These are phyloP conservation scores for Vimba vimba DNA, from an alignment of 2,113 vertebrate genomes.

Conservation along the genomic window DNA sequence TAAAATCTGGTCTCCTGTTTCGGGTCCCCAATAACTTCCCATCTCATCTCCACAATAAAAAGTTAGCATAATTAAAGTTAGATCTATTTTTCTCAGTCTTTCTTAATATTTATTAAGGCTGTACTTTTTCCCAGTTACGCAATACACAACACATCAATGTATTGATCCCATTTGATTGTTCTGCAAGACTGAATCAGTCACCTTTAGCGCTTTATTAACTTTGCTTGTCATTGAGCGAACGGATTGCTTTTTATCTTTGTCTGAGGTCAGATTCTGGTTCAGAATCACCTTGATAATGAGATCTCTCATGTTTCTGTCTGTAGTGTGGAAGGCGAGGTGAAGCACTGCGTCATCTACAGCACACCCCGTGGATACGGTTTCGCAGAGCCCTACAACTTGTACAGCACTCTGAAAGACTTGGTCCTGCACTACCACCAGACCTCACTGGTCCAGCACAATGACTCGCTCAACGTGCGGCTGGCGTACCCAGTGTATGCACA, in stretches of 20 bases:
- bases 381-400: constrained; percentile 95
- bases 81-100: background rate
- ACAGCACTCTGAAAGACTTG: constrained; percentile 94
- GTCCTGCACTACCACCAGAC: constrained; percentile 97
- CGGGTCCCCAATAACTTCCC: background rate
- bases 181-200: constrained; percentile 1
- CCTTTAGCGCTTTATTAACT: background rate
- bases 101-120: background rate
- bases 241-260: constrained; percentile 4
- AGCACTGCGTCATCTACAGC: constrained; percentile 98
- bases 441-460: constrained; percentile 97
- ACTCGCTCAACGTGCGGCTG: constrained; percentile 94
- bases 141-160: background rate
- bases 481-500: constrained; percentile 93
- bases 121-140: background rate
- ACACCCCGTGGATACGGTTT: constrained; percentile 94
- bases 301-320: constrained; percentile 49
- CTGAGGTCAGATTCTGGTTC: constrained; percentile 27
- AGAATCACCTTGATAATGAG: background rate
- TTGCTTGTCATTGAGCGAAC: background rate
- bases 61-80: background rate
- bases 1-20: background rate
- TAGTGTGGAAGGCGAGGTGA: constrained; percentile 94
- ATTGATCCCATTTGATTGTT: background rate
- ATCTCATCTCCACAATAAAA: background rate